Evolutionary conservation across 2,888 invertebrate genomes (phyloP), one percentile per base, ranked within the genome.

Genomic region (Netelia melanura): DNA sequence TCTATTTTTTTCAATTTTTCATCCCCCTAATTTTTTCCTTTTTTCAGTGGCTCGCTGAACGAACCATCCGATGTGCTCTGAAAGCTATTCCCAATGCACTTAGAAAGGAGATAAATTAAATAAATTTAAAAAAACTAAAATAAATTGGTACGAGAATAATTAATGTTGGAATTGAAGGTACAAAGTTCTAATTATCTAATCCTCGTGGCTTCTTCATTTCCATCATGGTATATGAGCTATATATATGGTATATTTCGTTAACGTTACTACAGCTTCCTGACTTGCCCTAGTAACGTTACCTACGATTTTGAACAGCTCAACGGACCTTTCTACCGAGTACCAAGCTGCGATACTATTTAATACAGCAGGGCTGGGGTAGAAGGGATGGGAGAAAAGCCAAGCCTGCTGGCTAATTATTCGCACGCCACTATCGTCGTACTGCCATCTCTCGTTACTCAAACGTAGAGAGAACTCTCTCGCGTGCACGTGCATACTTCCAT

Each of bases 401-500:
- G 25, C 52, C 71, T 76, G 48, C 71, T 25, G 56, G 71, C 76
- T 82, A 82, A 82, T 82, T 72, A 82, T 77, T 77, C 76, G 76
- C 65, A 58, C 3, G 48, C 64, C 52, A 82, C 48, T 48, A 44
- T 48, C 74, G 21, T 38, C 25, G 54, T 54, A 62, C 44, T 54
- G 21, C 61, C 44, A 74, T 48, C 61, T 74, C 56, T 71, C 71
- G 77, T 77, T 77, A 76, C 56, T 65, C 76, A 65, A 65, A 58
- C 38, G 48, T 71, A 23, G 10, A 56, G 54, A 25, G 30, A 52
- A 6, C 48, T 61, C 58, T 8, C 67, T 58, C 62, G 23, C 62
- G 21, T 48, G 64, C 56, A 68, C 67, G 25, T 43, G 58, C 65
- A 76, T 58, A 67, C 38, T 48, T 56, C 52, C 17, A 54, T 17